These are phyloP conservation scores for Oophaga sylvatica DNA, from an alignment of 2,797 vertebrate genomes.

Conservation along the genomic window DNA sequence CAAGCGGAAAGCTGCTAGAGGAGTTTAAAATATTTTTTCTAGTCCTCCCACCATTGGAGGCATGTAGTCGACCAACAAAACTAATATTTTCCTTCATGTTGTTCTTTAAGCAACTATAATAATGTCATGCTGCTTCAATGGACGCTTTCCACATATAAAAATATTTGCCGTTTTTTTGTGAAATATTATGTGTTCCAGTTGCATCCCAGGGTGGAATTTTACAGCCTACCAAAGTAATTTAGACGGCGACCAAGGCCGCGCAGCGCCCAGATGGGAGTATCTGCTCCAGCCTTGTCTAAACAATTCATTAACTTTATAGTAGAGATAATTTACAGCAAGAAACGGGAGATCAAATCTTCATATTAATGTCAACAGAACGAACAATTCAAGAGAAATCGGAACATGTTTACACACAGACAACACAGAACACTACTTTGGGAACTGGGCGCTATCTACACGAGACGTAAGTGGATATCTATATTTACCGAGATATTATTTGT, in stretches of 20 bases:
- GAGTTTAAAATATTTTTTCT: neutral
- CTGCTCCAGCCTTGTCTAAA: neutral
- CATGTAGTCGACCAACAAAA: neutral
- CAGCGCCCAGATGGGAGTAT: neutral
- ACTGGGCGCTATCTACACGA: neutral
- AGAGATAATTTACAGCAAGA: neutral
- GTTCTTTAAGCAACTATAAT: neutral
- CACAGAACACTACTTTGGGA: neutral
- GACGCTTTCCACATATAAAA: slow-evolving; percentile 22
- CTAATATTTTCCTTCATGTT: slow-evolving; percentile 17
- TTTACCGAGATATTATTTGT: neutral
- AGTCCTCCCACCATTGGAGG: neutral
- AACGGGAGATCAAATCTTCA: neutral
- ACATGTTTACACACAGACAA: neutral
- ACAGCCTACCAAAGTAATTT: slow-evolving; percentile 39
- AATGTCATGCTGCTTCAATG: slow-evolving; percentile 14
- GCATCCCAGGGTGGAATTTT: neutral
- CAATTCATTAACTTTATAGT: neutral
- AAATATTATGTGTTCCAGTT: slow-evolving; percentile 20
- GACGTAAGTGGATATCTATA: neutral
- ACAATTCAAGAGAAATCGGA: neutral
- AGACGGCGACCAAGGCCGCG: slow-evolving; percentile 8
- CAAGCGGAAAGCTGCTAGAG: neutral
- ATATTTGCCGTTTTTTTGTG: neutral
- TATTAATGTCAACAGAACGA: neutral